A percentile compares a stretch with the other conserved stretches of the same genome.
Evolutionary conservation across 2,888 invertebrate species (phyloP).

Genomic region (Listrodromus nycthemerus): DNA sequence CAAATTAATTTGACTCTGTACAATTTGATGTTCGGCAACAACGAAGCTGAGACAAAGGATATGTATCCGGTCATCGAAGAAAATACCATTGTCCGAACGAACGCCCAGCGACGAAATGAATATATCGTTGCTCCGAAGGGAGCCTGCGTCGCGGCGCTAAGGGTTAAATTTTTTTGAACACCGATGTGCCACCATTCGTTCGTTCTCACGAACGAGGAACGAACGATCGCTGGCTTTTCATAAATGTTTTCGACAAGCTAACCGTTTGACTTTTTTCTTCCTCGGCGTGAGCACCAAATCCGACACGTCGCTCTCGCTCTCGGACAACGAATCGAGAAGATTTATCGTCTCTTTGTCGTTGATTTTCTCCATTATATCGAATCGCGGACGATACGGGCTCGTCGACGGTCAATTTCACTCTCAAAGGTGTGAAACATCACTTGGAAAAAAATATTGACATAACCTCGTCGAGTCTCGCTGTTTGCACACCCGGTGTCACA

Average conservation of each 20-base stretch:
- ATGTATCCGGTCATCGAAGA: too few relatives aligned
- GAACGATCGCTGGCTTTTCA: neutral
- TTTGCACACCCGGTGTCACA: neutral
- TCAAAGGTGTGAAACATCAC: conserved; percentile 18
- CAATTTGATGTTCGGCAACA: neutral
- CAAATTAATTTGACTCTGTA: neutral
- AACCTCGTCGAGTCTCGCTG: conserved; percentile 39
- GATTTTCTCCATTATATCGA: conserved; percentile 77
- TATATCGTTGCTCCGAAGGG: too few relatives aligned
- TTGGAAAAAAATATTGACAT: conserved; percentile 16
- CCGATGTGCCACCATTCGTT: neutral
- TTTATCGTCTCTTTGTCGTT: conserved; percentile 88
- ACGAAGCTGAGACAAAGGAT: neutral
- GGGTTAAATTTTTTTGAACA: too few relatives aligned
- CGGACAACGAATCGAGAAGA: conserved; percentile 87
- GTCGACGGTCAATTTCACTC: conserved; percentile 20
- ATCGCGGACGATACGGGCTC: conserved; percentile 35
- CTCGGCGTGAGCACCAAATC: conserved; percentile 87
- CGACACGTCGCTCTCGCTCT: conserved; percentile 87
- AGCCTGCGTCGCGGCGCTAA: too few relatives aligned
- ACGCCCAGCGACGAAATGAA: too few relatives aligned
- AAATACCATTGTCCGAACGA: too few relatives aligned
- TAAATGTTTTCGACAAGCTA: conserved; percentile 34
- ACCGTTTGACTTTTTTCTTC: conserved; percentile 87
- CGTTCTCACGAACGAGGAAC: neutral